Percentiles rank a stretch among this genome's conserved stretches.
phyloP scores from a whole-genome alignment of 2,888 invertebrate genomes.

The Iselma pallidipennis region DNA sequence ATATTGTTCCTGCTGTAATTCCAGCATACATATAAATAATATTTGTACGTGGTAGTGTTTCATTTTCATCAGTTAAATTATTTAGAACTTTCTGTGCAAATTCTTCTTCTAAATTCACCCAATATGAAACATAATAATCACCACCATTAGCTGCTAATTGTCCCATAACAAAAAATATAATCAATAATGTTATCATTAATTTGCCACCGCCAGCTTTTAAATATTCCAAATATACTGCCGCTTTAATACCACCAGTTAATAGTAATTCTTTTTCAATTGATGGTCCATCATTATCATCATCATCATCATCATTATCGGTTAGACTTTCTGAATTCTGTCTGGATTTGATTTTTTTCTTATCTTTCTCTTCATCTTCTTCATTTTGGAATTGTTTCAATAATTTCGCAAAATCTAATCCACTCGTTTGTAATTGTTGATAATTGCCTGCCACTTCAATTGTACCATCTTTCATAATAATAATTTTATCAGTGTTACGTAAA shows the following conservation, averaged over 20 bases:
- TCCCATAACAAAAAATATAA: conserved; percentile 60
- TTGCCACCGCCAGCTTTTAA: conserved; percentile 60
- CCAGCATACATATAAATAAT: conserved; percentile 58
- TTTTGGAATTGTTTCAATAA: conserved; percentile 51
- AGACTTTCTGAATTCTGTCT: conserved; percentile 45
- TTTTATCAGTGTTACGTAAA: conserved; percentile 49
- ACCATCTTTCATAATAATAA: conserved; percentile 56
- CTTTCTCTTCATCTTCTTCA: conserved; percentile 46
- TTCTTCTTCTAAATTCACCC: conserved; percentile 55
- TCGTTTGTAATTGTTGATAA: conserved; percentile 55
- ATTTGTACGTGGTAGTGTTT: conserved; percentile 20
- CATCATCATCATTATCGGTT: conserved; percentile 37
- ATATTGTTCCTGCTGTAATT: conserved; percentile 56
- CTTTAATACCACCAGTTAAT: conserved; percentile 44
- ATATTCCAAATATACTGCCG: conserved; percentile 56
- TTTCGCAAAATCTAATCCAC: conserved; percentile 60
- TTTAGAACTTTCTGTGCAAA: conserved; percentile 30
- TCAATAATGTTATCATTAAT: conserved; percentile 53
- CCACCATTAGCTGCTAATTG: conserved; percentile 65
- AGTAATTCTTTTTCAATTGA: conserved; percentile 46
- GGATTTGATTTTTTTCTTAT: conserved; percentile 45
- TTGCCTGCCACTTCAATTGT: conserved; percentile 57
- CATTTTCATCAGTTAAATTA: conserved; percentile 28
- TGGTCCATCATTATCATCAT: conserved; percentile 48
- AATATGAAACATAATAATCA: conserved; percentile 73